Conservation (phyloP, 1,140 invertebrate species). For the Drosophila simulans region DNA sequence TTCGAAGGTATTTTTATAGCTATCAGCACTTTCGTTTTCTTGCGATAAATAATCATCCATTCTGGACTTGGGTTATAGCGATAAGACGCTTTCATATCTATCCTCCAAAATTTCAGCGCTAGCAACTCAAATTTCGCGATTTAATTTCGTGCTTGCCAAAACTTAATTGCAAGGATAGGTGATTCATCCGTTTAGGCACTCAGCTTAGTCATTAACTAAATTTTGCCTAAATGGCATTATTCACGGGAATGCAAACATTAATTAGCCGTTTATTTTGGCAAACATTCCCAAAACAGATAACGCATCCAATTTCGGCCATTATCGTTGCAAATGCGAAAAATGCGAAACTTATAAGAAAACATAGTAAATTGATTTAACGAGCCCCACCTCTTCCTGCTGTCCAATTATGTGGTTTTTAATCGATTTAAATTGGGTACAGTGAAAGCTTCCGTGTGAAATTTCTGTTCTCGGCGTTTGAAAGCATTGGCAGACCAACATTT, state of each 20-base stretch:
- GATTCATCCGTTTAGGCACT: slow-evolving; percentile 2
- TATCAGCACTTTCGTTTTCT: slow-evolving; percentile 58
- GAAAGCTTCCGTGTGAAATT: slow-evolving; percentile 32
- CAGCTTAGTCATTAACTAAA: slow-evolving; percentile 41
- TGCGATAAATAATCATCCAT: slow-evolving; percentile 49
- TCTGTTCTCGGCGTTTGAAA: slow-evolving; percentile 9
- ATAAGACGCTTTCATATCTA: slow-evolving; percentile 45
- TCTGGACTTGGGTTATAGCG: slow-evolving; percentile 21
- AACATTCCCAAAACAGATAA: slow-evolving; percentile 34
- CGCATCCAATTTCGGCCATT: slow-evolving; percentile 28
- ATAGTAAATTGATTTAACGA: slow-evolving; percentile 67
- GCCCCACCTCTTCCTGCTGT: slow-evolving; percentile 63
- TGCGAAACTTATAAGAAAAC: slow-evolving; percentile 32
- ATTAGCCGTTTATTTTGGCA: slow-evolving; percentile 24
- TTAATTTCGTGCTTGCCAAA: slow-evolving; percentile 13
- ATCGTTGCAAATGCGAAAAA: slow-evolving; percentile 32
- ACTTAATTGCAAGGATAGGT: slow-evolving; percentile 15
- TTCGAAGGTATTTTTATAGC: slow-evolving; percentile 15
- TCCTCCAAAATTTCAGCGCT: not conserved
- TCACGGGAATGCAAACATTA: slow-evolving; percentile 24
- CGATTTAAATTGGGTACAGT: slow-evolving; percentile 38
- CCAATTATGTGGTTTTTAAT: slow-evolving; percentile 27
- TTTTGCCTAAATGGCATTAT: slow-evolving; percentile 11
- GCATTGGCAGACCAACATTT: slow-evolving; percentile 6
- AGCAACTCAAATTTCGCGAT: slow-evolving; percentile 23